Conservation (phyloP, 2,888 invertebrate genomes). For the Leucania comma region DNA sequence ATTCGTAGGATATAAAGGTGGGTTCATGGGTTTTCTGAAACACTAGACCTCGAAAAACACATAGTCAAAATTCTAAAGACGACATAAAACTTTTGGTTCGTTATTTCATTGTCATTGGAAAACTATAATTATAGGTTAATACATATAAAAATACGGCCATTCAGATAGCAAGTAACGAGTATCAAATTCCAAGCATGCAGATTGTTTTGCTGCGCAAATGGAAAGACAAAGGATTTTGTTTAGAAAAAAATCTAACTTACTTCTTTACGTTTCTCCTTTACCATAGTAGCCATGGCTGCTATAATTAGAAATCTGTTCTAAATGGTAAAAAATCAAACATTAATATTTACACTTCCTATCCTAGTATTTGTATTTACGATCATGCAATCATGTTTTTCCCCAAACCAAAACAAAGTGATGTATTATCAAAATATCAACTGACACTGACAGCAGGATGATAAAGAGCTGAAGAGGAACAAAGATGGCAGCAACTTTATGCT, state of each 20-base stretch:
- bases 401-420: constrained; percentile 56
- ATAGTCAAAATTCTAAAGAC: neutral
- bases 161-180: neutral
- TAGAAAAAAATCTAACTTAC: constrained; percentile 68
- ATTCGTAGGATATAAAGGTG: neutral
- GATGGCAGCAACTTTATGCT: constrained; percentile 16
- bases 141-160: neutral
- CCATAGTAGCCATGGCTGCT: constrained; percentile 82
- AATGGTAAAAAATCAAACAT: constrained; percentile 10
- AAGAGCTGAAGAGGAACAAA: constrained; percentile 2
- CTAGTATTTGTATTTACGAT: constrained; percentile 22
- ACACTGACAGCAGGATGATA: constrained; percentile 48
- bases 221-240: constrained; percentile 56
- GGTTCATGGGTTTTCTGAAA: neutral
- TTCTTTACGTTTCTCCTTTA: constrained; percentile 83
- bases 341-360: constrained; percentile 6
- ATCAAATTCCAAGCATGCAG: constrained; percentile 10
- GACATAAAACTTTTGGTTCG: neutral
- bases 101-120: neutral
- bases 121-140: neutral
- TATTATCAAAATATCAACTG: constrained; percentile 9
- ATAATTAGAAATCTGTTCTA: neutral
- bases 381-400: constrained; percentile 50
- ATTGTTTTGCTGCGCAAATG: constrained; percentile 55
- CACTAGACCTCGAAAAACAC: neutral